Evolutionary conservation across 2,113 vertebrate genomes (phyloP), one percentile per base, ranked within the genome.

Genomic region (Channa argus): DNA sequence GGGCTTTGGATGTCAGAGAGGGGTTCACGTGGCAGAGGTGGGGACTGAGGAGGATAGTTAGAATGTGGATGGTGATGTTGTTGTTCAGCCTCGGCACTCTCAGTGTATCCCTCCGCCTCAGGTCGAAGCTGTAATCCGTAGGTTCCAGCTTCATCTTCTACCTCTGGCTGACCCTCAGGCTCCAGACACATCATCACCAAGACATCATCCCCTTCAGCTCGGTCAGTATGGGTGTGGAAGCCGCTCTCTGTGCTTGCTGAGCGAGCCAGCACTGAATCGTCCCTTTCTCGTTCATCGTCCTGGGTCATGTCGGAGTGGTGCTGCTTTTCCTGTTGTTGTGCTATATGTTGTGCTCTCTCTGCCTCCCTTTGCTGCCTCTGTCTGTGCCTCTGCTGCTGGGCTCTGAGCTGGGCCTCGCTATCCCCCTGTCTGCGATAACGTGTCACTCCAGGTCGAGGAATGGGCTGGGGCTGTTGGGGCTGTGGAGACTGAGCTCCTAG

Each of bases 231-330:
- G 86, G 96, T 97, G 93, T 99, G 97, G 86, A 98, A 98, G 77
- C 96, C 97, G 1, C 97, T 98, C 89, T 98, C 97, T 0, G 97
- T 99, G 92, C 97, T 99, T 14, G 96, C 97, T 0, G 97, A 98
- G 39, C 97, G 95, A 51, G 95, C 96, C 85, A 98, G 91, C 49
- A 82, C 91, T 0, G 87, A 92, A 34, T 90, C 89, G 4, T 90
- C 89, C 11, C 96, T 93, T 74, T 97, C 96, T 0, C 96, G 94
- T 13, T 97, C 96, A 43, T 92, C 91, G 4, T 91, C 88, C 8
- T 81, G 82, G 65, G 58, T 79, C 14, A 54, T 68, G 59, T 88
- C 77, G 5, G 68, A 37, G 0, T 67, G 83, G 11, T 63, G 74
- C 51, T 73, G 84, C 50, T 65, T 64, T 13, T 84, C 80, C 63